Percentiles rank a stretch among this genome's conserved stretches.
Evolutionary conservation across 2,113 vertebrate genomes (phyloP).

Genomic region (Urocynchramus pylzowi): DNA sequence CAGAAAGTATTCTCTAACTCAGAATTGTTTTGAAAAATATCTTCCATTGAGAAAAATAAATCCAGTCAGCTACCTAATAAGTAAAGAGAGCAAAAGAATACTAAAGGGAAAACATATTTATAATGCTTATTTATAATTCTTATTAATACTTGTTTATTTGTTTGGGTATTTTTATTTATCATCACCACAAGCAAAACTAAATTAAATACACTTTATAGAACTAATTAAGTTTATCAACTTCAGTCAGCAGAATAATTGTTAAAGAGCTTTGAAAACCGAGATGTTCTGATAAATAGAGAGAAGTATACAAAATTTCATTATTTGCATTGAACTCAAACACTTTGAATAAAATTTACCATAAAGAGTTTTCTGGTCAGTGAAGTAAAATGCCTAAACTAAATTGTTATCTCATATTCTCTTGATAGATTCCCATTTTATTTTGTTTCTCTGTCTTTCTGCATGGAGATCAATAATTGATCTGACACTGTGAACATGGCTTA

Average conservation of each 20-base stretch:
- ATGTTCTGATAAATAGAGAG: not conserved
- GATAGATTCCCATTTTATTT: not conserved
- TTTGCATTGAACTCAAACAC: not conserved
- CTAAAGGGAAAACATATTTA: not conserved
- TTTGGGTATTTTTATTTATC: not conserved
- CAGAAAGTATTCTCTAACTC: slow-evolving; percentile 41
- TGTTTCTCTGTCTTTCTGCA: not conserved
- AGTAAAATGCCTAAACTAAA: not conserved
- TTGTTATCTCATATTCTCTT: not conserved
- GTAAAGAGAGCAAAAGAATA: not conserved
- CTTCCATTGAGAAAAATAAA: slow-evolving; percentile 35
- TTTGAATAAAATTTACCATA: not conserved
- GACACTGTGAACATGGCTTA: not conserved
- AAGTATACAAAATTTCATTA: not conserved
- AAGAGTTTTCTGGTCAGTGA: not conserved
- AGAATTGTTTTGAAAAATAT: slow-evolving; percentile 34
- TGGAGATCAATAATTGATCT: not conserved
- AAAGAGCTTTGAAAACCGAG: not conserved
- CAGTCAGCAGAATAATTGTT: not conserved
- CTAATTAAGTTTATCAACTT: not conserved
- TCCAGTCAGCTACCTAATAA: slow-evolving; percentile 36
- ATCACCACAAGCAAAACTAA: not conserved
- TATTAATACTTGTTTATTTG: not conserved
- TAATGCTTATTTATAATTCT: not conserved
- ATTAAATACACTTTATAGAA: not conserved